Evolutionary conservation across 2,797 vertebrate genomes (phyloP), one percentile per base, ranked within the genome.

Genomic region (Delichon dasypus): DNA sequence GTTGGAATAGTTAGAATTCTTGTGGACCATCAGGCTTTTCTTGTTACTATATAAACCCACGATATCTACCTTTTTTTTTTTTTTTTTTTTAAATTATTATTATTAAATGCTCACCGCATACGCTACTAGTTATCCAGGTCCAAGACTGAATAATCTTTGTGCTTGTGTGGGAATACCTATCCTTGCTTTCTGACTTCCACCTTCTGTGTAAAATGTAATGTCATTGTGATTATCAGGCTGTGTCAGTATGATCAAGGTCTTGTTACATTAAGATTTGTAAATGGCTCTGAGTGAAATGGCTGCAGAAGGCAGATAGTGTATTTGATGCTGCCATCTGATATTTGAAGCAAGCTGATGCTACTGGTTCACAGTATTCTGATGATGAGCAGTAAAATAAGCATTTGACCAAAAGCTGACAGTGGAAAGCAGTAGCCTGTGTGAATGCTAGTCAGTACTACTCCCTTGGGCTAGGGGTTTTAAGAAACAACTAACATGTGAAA

Each of bases 41-140:
- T 25, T 55, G 9, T 55, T 62, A 20, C 36, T 38, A 38, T 38
- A 16, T 30, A 54, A 75, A 86, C 8, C 19, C 23, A 61, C 42
- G 76, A 88, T 61, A 16, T 78, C 61, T 62, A 40, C 34, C 15
- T 71, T 21, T 25, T 42, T 29, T 30, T 30, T 55, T 53, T 23
- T n/a, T n/a, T 36, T 19, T 36, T n/a, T 8, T 2, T 13, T 4
- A n/a, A n/a, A n/a, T n/a, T n/a, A 3, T 11, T 12, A 45, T 45
- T 74, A 12, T 64, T 5, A 47, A 65, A 58, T 86, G 5, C 13
- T 90, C 20, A 45, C 11, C 34, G 5, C 71, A 9, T 60, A 22
- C 4, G 2, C 23, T 74, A 3, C 22, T 57, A 27, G 25, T 64
- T 83, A 61, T 40, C 21, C 2, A 1, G 25, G n/a, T 21, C 18